Conservation (phyloP, 1,140 invertebrate species). For the silkworm (Bombyx mori) region ASM3026992v2 NC_085130.1:13170001-13170500, state of each 20-base stretch:
- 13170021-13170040: conserved; percentile 1
- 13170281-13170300: conserved; percentile 11
- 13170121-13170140: too few species aligned
- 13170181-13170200: conserved; percentile 3
- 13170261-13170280: conserved; percentile 10
- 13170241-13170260: conserved; percentile 3
- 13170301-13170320: conserved; percentile 14
- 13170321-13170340: conserved; percentile 11
- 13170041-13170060: conserved; percentile 5
- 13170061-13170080: conserved; percentile 3
- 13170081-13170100: conserved; percentile 2
- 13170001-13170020: not conserved
- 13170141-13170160: too few species aligned
- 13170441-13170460: too few species aligned
- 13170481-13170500: too few species aligned
- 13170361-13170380: conserved; percentile 1
- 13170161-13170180: too few species aligned
- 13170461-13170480: too few species aligned
- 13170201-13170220: conserved; percentile 12
- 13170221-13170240: conserved; percentile 14
- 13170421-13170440: too few species aligned
- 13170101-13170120: not conserved
- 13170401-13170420: too few species aligned
- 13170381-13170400: too few species aligned
- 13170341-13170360: conserved; percentile 11